phyloP scores from a whole-genome alignment of 2,888 invertebrate genomes.

The Noctua janthina region DNA sequence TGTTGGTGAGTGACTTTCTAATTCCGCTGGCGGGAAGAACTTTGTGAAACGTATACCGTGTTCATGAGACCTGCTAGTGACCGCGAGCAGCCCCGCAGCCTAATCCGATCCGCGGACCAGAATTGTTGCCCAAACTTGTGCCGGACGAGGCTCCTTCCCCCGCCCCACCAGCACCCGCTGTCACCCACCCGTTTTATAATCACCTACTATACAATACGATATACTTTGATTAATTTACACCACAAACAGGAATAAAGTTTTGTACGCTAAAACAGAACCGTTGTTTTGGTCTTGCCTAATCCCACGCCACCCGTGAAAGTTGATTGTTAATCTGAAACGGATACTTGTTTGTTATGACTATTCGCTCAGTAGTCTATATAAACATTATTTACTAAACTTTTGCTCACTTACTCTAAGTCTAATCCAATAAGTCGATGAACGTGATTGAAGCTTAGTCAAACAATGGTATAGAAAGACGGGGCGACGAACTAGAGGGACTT shows the following conservation, averaged over 20 bases:
- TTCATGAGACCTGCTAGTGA: slow-evolving; percentile 85
- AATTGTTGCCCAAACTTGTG: slow-evolving; percentile 85
- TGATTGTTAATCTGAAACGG: slow-evolving; percentile 83
- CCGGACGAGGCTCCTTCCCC: slow-evolving; percentile 67
- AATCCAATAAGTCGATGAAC: slow-evolving; percentile 78
- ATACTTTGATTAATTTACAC: slow-evolving; percentile 88
- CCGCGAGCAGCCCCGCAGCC: slow-evolving; percentile 83
- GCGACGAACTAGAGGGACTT: slow-evolving; percentile 66
- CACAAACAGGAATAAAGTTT: slow-evolving; percentile 85
- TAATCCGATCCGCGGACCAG: slow-evolving; percentile 86
- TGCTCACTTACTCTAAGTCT: slow-evolving; percentile 71
- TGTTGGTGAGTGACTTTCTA: slow-evolving; percentile 89
- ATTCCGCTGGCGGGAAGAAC: slow-evolving; percentile 85
- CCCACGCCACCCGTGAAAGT: slow-evolving; percentile 80
- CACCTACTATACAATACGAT: slow-evolving; percentile 80
- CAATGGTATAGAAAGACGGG: slow-evolving; percentile 68
- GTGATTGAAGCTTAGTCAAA: slow-evolving; percentile 75
- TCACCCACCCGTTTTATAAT: slow-evolving; percentile 82
- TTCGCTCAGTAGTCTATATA: slow-evolving; percentile 67
- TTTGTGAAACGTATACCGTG: slow-evolving; percentile 90
- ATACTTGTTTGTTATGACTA: slow-evolving; percentile 77
- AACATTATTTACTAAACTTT: slow-evolving; percentile 74
- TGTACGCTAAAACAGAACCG: slow-evolving; percentile 84
- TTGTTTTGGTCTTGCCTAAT: slow-evolving; percentile 82
- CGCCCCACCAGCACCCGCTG: slow-evolving; percentile 63